Evolutionary conservation across 2,797 vertebrate species (phyloP).

Genomic region (Micromesistius poutassou): DNA sequence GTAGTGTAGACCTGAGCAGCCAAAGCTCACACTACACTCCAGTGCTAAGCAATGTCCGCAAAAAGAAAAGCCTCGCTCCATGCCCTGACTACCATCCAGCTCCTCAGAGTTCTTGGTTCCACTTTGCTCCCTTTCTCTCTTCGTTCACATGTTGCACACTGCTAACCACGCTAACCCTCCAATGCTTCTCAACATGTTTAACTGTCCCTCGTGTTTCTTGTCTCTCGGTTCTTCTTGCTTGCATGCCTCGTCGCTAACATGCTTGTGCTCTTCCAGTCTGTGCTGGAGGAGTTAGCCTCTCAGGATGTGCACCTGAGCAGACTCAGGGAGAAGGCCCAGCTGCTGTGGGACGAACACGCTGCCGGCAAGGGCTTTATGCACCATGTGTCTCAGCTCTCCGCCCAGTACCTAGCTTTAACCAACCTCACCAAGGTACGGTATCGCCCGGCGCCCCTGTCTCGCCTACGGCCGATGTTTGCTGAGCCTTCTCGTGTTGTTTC

Average conservation of each 20-base stretch:
- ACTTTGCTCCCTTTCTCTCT: not conserved
- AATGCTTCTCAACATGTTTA: constrained; percentile 10
- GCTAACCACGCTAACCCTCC: not conserved
- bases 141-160: not conserved
- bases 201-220: constrained; percentile 42
- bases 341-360: constrained; percentile 88
- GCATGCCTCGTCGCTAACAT: constrained; percentile 79
- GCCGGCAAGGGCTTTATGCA: constrained; percentile 93
- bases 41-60: constrained; percentile 19
- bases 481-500: not conserved
- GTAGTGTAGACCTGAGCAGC: constrained; percentile 1
- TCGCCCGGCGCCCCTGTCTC: constrained; percentile 24
- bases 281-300: constrained; percentile 93
- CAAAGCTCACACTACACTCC: constrained; percentile 14
- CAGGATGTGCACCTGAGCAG: constrained; percentile 88
- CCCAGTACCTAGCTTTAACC: constrained; percentile 91
- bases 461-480: constrained; percentile 50
- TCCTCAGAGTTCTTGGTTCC: constrained; percentile 2
- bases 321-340: constrained; percentile 94
- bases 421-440: constrained; percentile 91
- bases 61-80: constrained; percentile 16
- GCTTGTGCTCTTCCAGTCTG: constrained; percentile 89
- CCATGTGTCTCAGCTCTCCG: constrained; percentile 92
- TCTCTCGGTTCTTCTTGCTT: constrained; percentile 51
- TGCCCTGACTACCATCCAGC: constrained; percentile 24